Conservation (phyloP, 2,797 vertebrate species). For the Rousettus madagascariensis region DNA sequence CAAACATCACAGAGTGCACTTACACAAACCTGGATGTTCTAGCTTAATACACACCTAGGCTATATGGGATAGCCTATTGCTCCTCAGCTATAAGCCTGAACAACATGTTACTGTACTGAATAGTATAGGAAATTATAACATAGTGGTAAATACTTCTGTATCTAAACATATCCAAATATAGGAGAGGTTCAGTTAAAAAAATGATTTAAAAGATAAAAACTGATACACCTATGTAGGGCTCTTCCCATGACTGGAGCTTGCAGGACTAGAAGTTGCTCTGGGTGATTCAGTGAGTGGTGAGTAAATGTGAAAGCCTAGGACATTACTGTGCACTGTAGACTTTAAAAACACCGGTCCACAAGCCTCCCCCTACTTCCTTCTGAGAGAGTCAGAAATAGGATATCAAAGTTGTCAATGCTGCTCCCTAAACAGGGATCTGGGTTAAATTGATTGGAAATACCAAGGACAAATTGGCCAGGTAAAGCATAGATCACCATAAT, state of each 20-base stretch:
- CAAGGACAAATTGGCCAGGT: no score
- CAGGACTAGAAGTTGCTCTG: background rate
- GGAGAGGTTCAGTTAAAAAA: background rate
- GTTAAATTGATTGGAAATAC: no score
- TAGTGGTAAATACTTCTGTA: no score
- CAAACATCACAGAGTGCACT: background rate
- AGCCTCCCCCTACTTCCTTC: background rate
- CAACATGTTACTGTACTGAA: background rate
- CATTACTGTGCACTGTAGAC: background rate
- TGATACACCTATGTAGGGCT: background rate
- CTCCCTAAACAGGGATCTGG: no score
- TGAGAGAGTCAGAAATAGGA: background rate
- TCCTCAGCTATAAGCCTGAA: background rate
- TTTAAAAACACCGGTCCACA: no score
- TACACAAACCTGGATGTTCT: background rate
- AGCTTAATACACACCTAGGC: background rate
- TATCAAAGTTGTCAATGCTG: background rate
- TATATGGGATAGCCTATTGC: background rate
- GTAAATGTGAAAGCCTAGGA: background rate
- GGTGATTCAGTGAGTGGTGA: background rate
- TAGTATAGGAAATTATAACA: background rate
- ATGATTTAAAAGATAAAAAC: background rate
- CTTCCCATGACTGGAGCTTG: background rate
- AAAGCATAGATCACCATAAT: no score
- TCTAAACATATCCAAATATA: background rate